Conservation (phyloP, 2,888 invertebrate genomes). For the Pheosia gnoma region DNA sequence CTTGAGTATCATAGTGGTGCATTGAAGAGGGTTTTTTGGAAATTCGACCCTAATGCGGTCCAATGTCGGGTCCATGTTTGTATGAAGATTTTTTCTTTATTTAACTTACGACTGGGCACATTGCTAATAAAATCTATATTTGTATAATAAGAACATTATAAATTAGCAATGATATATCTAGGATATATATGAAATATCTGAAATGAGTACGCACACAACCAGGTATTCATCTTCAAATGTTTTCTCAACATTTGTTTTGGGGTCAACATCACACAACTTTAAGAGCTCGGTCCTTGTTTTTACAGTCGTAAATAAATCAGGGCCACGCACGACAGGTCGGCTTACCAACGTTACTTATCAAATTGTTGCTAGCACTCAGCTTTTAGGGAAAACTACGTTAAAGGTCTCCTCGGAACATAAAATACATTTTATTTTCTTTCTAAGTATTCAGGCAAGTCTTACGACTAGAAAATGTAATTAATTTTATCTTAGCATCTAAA, state of each 20-base stretch:
- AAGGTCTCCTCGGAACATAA: background rate
- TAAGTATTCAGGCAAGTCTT: background rate
- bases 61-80: no score
- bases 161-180: no score
- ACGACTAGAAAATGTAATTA: background rate
- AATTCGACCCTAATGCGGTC: no score
- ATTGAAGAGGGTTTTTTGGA: no score
- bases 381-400: background rate
- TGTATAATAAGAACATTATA: no score
- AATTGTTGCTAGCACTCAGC: conserved; percentile 9
- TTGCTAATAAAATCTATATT: no score
- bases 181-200: no score
- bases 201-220: no score
- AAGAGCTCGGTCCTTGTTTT: background rate
- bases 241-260: background rate
- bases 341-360: conserved; percentile 10
- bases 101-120: no score
- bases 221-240: conserved; percentile 6
- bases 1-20: no score
- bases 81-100: no score
- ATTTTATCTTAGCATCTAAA: background rate
- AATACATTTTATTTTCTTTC: background rate
- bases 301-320: conserved; percentile 2
- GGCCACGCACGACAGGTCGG: conserved; percentile 13
- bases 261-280: background rate